These are phyloP conservation scores for Dicentrarchus labrax DNA, from an alignment of 2,113 vertebrate genomes.

Conservation along the genomic window DNA sequence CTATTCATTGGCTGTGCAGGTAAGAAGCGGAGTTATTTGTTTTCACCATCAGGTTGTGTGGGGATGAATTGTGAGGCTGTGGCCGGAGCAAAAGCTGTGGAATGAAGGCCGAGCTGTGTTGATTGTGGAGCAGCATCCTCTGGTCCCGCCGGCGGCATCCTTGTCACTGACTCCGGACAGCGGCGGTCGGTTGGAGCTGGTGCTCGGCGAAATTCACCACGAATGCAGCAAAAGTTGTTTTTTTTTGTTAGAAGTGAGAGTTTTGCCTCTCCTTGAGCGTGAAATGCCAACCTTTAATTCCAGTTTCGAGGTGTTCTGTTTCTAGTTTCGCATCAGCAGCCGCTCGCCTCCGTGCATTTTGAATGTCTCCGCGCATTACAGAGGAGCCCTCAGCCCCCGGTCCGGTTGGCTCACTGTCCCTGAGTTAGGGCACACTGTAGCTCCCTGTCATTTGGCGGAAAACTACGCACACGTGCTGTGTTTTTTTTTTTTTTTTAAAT, in stretches of 20 bases:
- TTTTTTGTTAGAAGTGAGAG: not conserved
- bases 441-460: not conserved
- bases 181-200: not conserved
- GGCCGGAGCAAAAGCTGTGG: not conserved
- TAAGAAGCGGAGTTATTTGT: slow-evolving; percentile 72
- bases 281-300: not conserved
- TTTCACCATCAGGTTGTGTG: not conserved
- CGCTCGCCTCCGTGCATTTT: slow-evolving; percentile 7
- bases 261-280: no score
- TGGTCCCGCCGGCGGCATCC: slow-evolving; percentile 53
- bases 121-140: slow-evolving; percentile 63
- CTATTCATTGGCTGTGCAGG: slow-evolving; percentile 91
- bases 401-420: not conserved
- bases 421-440: not conserved
- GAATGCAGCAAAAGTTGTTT: slow-evolving; percentile 13
- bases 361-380: slow-evolving; percentile 19
- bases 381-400: not conserved
- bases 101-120: slow-evolving; percentile 39
- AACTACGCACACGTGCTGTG: not conserved
- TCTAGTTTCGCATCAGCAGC: not conserved
- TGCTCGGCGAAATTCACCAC: not conserved
- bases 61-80: not conserved
- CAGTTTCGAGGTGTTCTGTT: not conserved
- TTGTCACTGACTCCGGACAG: slow-evolving; percentile 55
- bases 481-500: not conserved